These are phyloP conservation scores for Macrobrachium nipponense DNA, from an alignment of 1,140 invertebrate species.

Conservation along the genomic window DNA sequence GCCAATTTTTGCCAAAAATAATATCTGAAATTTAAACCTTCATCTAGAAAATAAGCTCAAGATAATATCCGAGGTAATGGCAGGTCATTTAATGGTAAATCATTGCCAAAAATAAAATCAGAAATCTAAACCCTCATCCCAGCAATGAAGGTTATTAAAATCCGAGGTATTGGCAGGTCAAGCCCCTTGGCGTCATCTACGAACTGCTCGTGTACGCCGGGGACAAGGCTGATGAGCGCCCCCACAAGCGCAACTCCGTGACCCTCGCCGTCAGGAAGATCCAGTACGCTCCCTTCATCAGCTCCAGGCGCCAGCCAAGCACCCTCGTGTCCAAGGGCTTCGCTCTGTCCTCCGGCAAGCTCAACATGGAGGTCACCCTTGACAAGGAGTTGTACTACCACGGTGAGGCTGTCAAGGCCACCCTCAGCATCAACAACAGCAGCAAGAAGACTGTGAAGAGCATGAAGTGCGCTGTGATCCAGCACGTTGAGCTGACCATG, in stretches of 20 bases:
- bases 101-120: too few species aligned
- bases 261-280: constrained; percentile 68
- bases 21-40: too few species aligned
- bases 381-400: constrained; percentile 98
- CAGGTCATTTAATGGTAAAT: constrained; percentile 73
- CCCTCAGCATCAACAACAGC: constrained; percentile 86
- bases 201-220: constrained; percentile 85
- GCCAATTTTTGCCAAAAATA: too few species aligned
- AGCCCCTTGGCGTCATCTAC: constrained; percentile 92
- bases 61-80: neutral
- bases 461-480: constrained; percentile 85
- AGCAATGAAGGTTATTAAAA: too few species aligned
- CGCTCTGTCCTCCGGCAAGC: constrained; percentile 79
- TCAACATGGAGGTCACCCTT: constrained; percentile 95
- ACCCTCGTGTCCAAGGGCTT: constrained; percentile 92
- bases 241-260: constrained; percentile 87
- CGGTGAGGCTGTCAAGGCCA: constrained; percentile 89
- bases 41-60: too few species aligned
- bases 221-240: constrained; percentile 85
- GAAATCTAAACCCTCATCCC: too few species aligned
- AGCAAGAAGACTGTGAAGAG: constrained; percentile 88
- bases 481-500: constrained; percentile 94
- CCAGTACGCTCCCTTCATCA: constrained; percentile 79
- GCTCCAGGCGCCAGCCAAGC: constrained; percentile 82
- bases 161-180: constrained; percentile 73